Evolutionary conservation across 2,113 vertebrate genomes (phyloP).

Genomic region (Grammomys surdaster): DNA sequence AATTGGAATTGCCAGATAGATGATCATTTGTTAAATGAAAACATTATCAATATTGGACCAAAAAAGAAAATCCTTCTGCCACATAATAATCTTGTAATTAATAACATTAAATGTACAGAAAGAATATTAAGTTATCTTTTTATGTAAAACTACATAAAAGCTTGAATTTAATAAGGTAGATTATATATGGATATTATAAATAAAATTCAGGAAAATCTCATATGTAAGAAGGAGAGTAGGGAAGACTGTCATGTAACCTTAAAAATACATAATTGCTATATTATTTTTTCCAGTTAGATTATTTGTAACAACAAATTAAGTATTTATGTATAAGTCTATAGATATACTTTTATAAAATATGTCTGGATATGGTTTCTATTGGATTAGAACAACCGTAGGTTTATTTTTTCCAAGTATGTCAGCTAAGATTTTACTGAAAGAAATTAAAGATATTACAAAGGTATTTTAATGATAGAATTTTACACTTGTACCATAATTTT

Average conservation of each 20-base stretch:
- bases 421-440: neutral
- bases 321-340: conserved; percentile 34
- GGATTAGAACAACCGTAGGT: neutral
- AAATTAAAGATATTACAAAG: conserved; percentile 45
- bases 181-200: neutral
- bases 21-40: conserved; percentile 15
- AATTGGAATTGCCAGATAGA: neutral
- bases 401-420: conserved; percentile 29
- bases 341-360: conserved; percentile 12
- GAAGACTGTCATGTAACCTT: neutral
- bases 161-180: conserved; percentile 21
- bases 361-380: neutral
- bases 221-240: neutral
- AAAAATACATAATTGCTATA: neutral
- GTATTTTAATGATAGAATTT: conserved; percentile 18
- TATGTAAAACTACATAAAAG: neutral
- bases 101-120: too few relatives aligned
- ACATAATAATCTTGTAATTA: too few relatives aligned
- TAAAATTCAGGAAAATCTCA: neutral
- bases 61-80: too few relatives aligned
- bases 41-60: neutral
- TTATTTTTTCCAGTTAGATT: neutral
- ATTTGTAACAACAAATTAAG: conserved; percentile 25
- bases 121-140: neutral
- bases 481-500: neutral